Base-by-base conservation (phyloP, 2,797 vertebrate genomes). In the Poecilia gillii region DNA sequence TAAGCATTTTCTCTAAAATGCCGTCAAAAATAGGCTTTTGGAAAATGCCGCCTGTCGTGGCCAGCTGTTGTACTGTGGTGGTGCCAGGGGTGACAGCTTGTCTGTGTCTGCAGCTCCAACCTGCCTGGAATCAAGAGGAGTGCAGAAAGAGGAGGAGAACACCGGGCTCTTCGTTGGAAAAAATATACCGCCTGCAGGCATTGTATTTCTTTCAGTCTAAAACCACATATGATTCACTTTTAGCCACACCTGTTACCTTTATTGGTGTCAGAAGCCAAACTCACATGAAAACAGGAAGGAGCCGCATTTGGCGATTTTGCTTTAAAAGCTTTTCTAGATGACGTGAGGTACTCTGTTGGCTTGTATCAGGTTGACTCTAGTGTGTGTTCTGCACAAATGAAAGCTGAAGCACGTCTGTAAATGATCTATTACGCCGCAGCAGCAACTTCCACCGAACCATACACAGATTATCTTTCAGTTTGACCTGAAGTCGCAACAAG, bases 51-150 rank as follows among this genome's bases (percentile, higher is more conserved):
- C 85, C 84, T 90, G 86, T 86, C 87, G 84, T 88, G 88, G 80
- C 87, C 90, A 85, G 80, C 84, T 79, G 74, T 84, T 78, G 81
- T 39, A 11, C 64, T 23, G 75, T 80, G 82, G 80, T 4, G 23
- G 82, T 93, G 92, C 91, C 92, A 94, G 91, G 87, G 89, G 84
- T 81, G 90, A 88, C 90, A 92, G 91, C 90, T 93, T 92, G 93
- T 93, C 81, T 82, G 88, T 84, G 77, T 80, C 84, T 81, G 87
- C 80, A 74, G 84, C 73, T 81, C 84, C 88, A 92, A 95, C 93
- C 90, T 95, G 91, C 92, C 92, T 79, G 75, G 90, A 91, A 91
- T 91, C 84, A 94, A 93, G 90, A 93, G 90, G 93, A 90, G 90
- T 90, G 76, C 94, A 92, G 92, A 93, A 85, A 84, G 86, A 91